phyloP scores from a whole-genome alignment of 2,113 vertebrate genomes.

The Jacana jacana region DNA sequence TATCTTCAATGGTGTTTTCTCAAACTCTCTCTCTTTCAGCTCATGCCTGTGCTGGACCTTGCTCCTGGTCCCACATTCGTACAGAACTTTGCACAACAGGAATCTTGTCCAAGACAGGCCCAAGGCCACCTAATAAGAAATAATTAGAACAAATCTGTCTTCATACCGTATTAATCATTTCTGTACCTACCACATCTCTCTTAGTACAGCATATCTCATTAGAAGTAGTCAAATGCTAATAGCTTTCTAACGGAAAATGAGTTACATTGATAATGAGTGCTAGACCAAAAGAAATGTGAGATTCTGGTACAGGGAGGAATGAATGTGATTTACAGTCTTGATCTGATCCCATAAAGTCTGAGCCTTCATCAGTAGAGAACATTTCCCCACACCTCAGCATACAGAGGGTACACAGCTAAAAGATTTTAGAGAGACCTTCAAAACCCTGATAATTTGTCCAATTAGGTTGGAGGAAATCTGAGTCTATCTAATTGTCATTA shows the following conservation, averaged over 20 bases:
- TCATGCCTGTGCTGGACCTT: neutral
- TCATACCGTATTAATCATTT: neutral
- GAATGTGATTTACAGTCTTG: neutral
- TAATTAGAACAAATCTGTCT: neutral
- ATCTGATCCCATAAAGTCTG: neutral
- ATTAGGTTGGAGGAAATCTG: neutral
- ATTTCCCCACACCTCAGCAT: neutral
- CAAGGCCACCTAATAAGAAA: neutral
- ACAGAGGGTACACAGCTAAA: neutral
- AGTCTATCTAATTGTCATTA: neutral
- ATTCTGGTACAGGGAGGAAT: neutral
- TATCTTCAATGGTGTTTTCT: neutral
- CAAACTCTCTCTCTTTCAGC: neutral
- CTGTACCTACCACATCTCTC: neutral
- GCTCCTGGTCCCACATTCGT: neutral
- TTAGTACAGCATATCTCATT: neutral
- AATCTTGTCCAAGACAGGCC: neutral
- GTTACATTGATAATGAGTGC: neutral
- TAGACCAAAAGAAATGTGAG: neutral
- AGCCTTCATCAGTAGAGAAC: neutral
- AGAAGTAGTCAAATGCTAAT: neutral
- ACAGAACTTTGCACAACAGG: neutral
- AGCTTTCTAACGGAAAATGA: neutral
- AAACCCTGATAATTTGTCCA: neutral
- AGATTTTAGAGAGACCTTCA: neutral